Percentiles rank a stretch among this genome's conserved stretches.
phyloP scores from a whole-genome alignment of 2,888 invertebrate genomes.

The Candidula unifasciata region DNA sequence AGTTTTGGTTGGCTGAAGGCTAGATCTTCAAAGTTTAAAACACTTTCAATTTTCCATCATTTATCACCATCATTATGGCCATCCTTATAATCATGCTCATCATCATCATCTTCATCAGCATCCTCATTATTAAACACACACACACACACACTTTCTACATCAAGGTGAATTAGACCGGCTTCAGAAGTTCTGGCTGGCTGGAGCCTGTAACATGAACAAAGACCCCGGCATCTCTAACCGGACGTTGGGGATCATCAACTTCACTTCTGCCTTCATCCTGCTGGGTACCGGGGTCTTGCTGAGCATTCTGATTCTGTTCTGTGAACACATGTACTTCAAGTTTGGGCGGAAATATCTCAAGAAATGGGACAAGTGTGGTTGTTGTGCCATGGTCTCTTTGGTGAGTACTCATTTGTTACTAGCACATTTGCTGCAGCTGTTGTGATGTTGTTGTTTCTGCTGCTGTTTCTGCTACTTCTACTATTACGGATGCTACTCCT shows the following conservation, averaged over 20 bases:
- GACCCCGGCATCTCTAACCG: slow-evolving; percentile 84
- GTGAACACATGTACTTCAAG: slow-evolving; percentile 96
- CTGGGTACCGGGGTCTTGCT: slow-evolving; percentile 95
- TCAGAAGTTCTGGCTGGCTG: slow-evolving; percentile 95
- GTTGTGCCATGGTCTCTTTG: slow-evolving; percentile 95
- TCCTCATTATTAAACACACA: no score
- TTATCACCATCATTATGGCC: no score
- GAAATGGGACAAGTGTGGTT: slow-evolving; percentile 87
- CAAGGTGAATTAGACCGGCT: slow-evolving; percentile 94
- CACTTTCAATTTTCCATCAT: no score
- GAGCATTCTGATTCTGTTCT: slow-evolving; percentile 89
- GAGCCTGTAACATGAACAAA: slow-evolving; percentile 93
- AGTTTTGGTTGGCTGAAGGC: slow-evolving; percentile 97
- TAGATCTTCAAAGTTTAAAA: no score
- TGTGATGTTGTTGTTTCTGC: no score
- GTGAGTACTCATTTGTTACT: slow-evolving; percentile 80
- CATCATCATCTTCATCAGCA: no score
- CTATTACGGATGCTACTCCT: no score
- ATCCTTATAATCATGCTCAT: no score
- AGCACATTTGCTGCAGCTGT: background rate
- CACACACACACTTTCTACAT: no score
- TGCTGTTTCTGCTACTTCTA: no score
- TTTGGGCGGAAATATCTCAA: slow-evolving; percentile 80
- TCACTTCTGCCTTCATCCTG: slow-evolving; percentile 96
- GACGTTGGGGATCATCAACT: slow-evolving; percentile 84